phyloP scores from a whole-genome alignment of 2,888 invertebrate species.

The Cerastis leucographa region DNA sequence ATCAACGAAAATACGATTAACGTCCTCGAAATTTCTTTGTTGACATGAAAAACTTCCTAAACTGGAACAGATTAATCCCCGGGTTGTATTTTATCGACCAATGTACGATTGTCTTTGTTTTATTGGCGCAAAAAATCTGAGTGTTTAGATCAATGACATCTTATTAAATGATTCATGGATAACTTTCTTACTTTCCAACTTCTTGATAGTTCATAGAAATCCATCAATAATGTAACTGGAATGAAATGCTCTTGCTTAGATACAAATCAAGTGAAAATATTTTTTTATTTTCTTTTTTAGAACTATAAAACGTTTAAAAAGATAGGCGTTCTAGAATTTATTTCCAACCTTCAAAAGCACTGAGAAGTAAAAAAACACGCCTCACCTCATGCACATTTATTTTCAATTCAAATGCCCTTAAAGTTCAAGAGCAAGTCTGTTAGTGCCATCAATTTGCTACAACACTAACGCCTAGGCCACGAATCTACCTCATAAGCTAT shows the following conservation, averaged over 20 bases:
- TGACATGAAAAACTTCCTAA: constrained; percentile 15
- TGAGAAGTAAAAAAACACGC: not conserved
- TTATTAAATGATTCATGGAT: not conserved
- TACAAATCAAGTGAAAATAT: not conserved
- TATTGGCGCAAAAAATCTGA: not conserved
- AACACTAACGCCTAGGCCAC: constrained; percentile 13
- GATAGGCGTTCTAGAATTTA: not conserved
- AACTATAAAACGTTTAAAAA: not conserved
- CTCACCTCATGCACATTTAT: not conserved
- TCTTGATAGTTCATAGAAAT: not conserved
- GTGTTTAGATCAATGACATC: not conserved
- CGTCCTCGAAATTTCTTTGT: constrained; percentile 11
- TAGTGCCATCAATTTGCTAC: constrained; percentile 64
- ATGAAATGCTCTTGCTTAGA: not conserved
- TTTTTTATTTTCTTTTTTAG: not conserved
- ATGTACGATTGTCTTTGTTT: not conserved
- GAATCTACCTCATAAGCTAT: not conserved
- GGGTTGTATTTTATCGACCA: constrained; percentile 4
- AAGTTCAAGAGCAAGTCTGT: constrained; percentile 42
- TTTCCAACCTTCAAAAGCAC: not conserved
- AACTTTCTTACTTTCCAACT: not conserved
- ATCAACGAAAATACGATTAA: constrained; percentile 34
- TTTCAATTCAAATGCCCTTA: constrained; percentile 53
- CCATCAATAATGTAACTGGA: not conserved
- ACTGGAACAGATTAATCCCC: not conserved